Evolutionary conservation across 1,140 invertebrate species (phyloP).

Genomic region (Aphelenchoides besseyi): DNA sequence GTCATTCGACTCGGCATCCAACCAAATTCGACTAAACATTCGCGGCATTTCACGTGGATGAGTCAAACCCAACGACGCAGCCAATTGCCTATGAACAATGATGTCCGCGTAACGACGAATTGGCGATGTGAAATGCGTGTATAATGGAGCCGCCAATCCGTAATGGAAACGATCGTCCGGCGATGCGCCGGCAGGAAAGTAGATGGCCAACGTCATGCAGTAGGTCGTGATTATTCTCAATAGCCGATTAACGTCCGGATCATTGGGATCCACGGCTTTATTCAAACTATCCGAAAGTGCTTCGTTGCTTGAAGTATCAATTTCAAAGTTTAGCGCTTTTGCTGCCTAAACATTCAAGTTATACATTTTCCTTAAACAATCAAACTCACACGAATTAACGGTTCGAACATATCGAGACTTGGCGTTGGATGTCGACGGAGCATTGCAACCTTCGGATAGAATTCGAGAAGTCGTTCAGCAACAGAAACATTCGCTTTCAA

Average conservation of each 20-base stretch:
- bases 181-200: constrained; percentile 87
- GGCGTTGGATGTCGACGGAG: constrained; percentile 85
- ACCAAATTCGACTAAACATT: constrained; percentile 16
- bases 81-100: constrained; percentile 84
- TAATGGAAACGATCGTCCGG: constrained; percentile 72
- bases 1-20: constrained; percentile 18
- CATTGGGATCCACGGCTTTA: constrained; percentile 71
- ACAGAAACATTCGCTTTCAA: constrained; percentile 89
- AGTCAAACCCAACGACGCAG: constrained; percentile 76
- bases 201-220: constrained; percentile 97
- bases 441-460: constrained; percentile 86
- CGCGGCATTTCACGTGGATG: constrained; percentile 27
- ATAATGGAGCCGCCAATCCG: constrained; percentile 83
- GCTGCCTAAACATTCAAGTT: constrained; percentile 43
- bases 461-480: constrained; percentile 75
- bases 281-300: constrained; percentile 78
- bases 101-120: constrained; percentile 93
- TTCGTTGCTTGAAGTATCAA: constrained; percentile 66
- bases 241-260: constrained; percentile 67
- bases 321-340: constrained; percentile 56
- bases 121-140: constrained; percentile 94
- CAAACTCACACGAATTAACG: constrained; percentile 73
- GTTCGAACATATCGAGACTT: constrained; percentile 78
- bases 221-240: constrained; percentile 73
- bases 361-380: neutral